phyloP scores from a whole-genome alignment of 2,888 invertebrate genomes.

The Synergus laeviventris region DNA sequence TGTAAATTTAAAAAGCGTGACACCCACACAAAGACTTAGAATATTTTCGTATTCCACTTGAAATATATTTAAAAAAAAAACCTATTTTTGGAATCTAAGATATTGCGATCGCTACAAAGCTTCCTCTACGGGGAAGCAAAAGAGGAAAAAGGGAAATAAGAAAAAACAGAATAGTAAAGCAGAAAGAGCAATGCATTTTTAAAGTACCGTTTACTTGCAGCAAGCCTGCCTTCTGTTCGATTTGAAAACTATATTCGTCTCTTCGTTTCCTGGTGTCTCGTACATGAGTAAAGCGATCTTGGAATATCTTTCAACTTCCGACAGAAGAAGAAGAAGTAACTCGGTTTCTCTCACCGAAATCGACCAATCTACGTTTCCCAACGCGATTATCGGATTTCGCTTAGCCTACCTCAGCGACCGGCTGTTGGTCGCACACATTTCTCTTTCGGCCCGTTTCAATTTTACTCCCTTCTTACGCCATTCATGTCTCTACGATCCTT shows the following conservation, averaged over 20 bases:
- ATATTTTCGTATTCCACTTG: too few species aligned
- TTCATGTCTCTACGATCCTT: not conserved
- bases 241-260: constrained; percentile 10
- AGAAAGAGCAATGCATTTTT: not conserved
- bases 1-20: too few species aligned
- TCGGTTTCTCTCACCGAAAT: constrained; percentile 50
- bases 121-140: not conserved
- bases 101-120: too few species aligned
- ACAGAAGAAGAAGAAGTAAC: constrained; percentile 21
- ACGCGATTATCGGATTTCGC: constrained; percentile 71
- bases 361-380: constrained; percentile 59
- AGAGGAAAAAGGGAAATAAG: not conserved
- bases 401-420: constrained; percentile 57
- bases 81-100: too few species aligned
- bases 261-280: constrained; percentile 3
- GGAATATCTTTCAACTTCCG: constrained; percentile 28
- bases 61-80: too few species aligned
- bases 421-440: constrained; percentile 47
- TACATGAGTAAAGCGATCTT: constrained; percentile 29
- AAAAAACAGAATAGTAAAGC: constrained; percentile 14
- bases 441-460: constrained; percentile 47
- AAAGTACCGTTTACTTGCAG: not conserved
- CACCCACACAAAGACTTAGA: too few species aligned
- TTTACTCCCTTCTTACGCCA: constrained; percentile 36
- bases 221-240: constrained; percentile 21